Percentiles rank a stretch among this genome's conserved stretches.
phyloP scores from a whole-genome alignment of 2,113 vertebrate species.

The Phasianus colchicus region DNA sequence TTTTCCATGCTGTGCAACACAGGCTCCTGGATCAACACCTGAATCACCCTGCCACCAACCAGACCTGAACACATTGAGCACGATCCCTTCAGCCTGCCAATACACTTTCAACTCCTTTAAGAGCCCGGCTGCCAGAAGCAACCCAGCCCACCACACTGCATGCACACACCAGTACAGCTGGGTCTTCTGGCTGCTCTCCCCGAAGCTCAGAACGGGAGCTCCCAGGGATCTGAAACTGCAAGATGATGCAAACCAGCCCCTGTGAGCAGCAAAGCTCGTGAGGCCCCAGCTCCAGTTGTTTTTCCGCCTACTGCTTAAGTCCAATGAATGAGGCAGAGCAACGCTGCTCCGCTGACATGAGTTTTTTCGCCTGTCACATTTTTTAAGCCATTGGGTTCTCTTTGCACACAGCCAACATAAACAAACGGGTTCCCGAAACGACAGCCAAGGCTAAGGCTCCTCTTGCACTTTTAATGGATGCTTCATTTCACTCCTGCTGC shows the following conservation, averaged over 20 bases:
- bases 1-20: not conserved
- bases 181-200: not conserved
- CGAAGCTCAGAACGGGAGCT: not conserved
- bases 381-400: not conserved
- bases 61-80: not conserved
- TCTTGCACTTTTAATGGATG: not conserved
- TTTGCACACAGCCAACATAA: not conserved
- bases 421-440: not conserved
- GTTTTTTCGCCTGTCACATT: not conserved
- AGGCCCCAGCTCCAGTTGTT: not conserved
- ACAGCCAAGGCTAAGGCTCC: constrained; percentile 2
- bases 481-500: not conserved
- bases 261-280: not conserved
- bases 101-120: not conserved
- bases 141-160: accelerated
- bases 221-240: not conserved
- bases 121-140: not conserved
- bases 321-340: not conserved
- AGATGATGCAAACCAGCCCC: not conserved
- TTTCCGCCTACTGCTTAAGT: not conserved
- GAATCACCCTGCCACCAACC: not conserved
- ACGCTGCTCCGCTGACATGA: not conserved
- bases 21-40: not conserved
- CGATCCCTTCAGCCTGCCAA: not conserved
- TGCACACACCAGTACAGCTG: accelerated